A percentile compares a stretch with the other conserved stretches of the same genome.
These are phyloP conservation scores for Athene cunicularia DNA, from an alignment of 2,113 vertebrate species.

Conservation along the genomic window DNA sequence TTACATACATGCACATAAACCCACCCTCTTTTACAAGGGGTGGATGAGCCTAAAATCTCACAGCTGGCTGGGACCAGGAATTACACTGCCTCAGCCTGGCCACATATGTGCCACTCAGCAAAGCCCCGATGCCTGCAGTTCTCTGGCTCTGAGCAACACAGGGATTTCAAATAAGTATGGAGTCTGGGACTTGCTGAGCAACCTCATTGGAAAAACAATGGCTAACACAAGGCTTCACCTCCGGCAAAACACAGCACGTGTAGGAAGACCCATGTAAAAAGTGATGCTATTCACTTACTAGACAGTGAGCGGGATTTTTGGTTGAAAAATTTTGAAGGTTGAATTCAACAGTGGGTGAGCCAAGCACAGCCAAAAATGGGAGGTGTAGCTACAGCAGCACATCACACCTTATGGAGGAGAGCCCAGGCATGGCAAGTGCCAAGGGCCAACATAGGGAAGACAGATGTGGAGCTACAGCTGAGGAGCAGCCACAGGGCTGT, in stretches of 20 bases:
- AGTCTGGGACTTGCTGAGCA: not conserved
- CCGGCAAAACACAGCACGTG: not conserved
- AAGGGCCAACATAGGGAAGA: not conserved
- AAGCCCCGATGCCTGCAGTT: rapidly evolving
- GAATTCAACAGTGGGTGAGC: not conserved
- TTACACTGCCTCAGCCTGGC: not conserved
- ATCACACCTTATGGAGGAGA: not conserved
- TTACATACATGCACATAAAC: rapidly evolving
- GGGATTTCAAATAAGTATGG: not conserved
- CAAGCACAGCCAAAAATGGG: not conserved
- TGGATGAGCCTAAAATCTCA: not conserved
- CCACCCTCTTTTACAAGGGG: rapidly evolving
- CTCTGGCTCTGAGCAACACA: not conserved
- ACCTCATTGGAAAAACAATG: not conserved
- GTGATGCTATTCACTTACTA: not conserved
- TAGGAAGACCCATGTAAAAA: not conserved
- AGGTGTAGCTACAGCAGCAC: not conserved
- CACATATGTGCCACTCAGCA: rapidly evolving
- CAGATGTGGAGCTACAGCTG: not conserved
- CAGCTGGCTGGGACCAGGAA: too few species aligned
- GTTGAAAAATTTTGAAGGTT: not conserved
- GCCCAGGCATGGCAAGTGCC: not conserved
- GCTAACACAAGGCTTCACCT: not conserved
- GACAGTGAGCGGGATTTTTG: not conserved
- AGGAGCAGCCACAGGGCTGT: not conserved